Conservation (phyloP, 2,888 invertebrate genomes). For the Poecilobothrus nobilitatus region DNA sequence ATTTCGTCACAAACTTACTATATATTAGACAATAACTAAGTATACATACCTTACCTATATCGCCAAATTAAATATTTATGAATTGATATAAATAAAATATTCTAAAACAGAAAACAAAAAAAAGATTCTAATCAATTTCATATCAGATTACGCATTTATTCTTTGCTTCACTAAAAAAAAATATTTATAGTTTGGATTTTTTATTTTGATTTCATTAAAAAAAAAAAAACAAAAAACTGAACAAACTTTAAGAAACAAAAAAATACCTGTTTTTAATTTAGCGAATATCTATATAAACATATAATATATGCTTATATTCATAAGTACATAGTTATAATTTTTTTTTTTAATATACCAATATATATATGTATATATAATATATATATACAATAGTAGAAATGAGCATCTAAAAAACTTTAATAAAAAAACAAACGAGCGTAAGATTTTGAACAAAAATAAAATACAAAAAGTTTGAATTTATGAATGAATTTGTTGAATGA, state of each 20-base stretch:
- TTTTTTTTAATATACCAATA: neutral
- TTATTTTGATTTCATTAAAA: neutral
- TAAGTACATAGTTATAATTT: neutral
- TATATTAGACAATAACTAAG: no score
- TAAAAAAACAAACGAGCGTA: no score
- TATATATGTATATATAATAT: no score
- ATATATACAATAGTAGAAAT: neutral
- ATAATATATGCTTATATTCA: no score
- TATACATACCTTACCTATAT: no score
- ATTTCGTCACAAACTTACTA: no score
- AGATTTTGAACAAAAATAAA: neutral
- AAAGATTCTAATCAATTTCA: neutral
- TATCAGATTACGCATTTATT: neutral
- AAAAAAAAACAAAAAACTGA: neutral
- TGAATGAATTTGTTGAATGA: neutral
- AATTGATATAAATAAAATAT: neutral
- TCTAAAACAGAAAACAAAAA: neutral
- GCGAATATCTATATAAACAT: no score
- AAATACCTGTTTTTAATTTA: neutral
- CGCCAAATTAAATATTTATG: neutral
- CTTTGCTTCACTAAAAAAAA: neutral
- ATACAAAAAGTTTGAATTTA: neutral
- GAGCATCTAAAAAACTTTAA: no score
- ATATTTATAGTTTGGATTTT: neutral
- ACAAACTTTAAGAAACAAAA: no score